Evolutionary conservation across 2,888 invertebrate genomes (phyloP).

Genomic region (Steinernema hermaphroditum): DNA sequence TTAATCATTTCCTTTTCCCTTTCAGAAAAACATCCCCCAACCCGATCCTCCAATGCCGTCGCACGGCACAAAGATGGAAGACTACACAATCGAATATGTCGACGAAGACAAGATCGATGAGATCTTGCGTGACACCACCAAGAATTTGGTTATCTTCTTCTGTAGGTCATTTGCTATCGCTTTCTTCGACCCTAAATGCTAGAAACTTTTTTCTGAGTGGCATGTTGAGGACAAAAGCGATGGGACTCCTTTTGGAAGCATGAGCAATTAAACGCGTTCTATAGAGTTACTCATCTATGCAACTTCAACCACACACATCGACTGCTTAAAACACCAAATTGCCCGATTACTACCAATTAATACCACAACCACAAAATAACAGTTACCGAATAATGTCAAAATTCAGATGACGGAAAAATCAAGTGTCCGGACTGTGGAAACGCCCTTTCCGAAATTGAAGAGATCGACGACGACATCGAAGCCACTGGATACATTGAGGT

Average conservation of each 20-base stretch:
- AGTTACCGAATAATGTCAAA: too few species aligned
- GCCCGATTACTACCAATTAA: too few species aligned
- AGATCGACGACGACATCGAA: conserved; percentile 84
- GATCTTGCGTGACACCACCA: conserved; percentile 88
- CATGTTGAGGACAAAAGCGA: too few species aligned
- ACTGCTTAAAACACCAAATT: too few species aligned
- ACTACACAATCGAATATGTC: conserved; percentile 81
- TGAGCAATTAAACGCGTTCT: too few species aligned
- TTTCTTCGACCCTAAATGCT: too few species aligned
- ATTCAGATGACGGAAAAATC: conserved; percentile 73
- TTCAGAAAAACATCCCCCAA: conserved; percentile 2
- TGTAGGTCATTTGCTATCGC: conserved; percentile 77
- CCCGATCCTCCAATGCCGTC: conserved; percentile 25
- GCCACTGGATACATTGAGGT: conserved; percentile 69
- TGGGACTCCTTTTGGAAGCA: too few species aligned
- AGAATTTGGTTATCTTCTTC: conserved; percentile 90
- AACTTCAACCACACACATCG: too few species aligned
- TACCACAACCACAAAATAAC: too few species aligned
- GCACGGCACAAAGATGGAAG: conserved; percentile 24
- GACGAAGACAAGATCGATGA: conserved; percentile 95
- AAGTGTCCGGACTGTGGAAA: conserved; percentile 80
- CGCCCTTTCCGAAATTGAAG: conserved; percentile 84
- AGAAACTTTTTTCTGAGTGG: too few species aligned
- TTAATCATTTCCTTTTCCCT: neutral
- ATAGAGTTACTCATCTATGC: too few species aligned